These are phyloP conservation scores for Paratilapia polleni DNA, from an alignment of 2,113 vertebrate species.

Conservation along the genomic window DNA sequence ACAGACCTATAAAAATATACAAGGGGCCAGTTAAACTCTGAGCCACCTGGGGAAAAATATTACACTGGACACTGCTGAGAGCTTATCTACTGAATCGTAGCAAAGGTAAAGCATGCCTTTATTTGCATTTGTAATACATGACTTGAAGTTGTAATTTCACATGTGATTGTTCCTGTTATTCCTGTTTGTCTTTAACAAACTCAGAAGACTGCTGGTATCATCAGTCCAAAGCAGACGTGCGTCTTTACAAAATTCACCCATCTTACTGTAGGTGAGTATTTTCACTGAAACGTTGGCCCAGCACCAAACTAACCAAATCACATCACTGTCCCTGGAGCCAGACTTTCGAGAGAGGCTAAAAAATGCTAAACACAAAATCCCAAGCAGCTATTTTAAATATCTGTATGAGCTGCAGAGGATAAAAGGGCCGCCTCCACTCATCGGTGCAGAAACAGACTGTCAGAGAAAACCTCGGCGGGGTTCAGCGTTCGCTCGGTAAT, in stretches of 20 bases:
- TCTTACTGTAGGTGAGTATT: not conserved
- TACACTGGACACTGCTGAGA: not conserved
- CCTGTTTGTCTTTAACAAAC: not conserved
- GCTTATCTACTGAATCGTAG: too few relatives aligned
- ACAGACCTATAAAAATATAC: not conserved
- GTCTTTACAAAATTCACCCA: not conserved
- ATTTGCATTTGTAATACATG: rapidly evolving
- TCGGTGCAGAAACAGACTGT: not conserved
- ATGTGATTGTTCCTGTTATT: not conserved
- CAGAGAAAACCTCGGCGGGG: not conserved
- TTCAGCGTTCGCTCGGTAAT: not conserved
- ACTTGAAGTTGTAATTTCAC: not conserved
- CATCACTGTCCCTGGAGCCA: not conserved
- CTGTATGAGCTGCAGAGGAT: not conserved
- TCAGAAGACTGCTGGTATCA: not conserved
- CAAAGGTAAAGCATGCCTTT: rapidly evolving
- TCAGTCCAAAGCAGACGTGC: too few relatives aligned
- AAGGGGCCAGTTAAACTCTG: not conserved
- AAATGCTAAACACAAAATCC: not conserved
- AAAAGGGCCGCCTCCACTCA: not conserved
- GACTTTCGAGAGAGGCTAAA: not conserved
- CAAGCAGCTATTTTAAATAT: not conserved
- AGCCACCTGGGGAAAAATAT: not conserved
- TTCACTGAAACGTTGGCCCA: not conserved
- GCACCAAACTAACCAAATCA: not conserved